Conservation (phyloP, 2,113 vertebrate species). For the Sander vitreus region DNA sequence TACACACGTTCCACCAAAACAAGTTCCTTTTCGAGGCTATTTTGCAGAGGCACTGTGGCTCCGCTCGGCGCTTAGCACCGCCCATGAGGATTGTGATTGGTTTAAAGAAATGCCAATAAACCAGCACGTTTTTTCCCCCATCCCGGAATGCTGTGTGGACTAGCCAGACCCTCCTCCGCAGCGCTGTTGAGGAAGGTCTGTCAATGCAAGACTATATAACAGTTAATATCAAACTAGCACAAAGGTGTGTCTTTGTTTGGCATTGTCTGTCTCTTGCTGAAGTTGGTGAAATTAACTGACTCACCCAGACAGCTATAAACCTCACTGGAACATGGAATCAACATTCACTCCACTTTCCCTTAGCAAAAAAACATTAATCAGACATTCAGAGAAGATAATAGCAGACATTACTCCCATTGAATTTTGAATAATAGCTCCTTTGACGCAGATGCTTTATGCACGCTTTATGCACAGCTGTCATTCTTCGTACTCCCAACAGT, state of each 20-base stretch:
- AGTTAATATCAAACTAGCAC: neutral
- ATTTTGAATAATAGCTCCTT: constrained; percentile 36
- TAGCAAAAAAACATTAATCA: constrained; percentile 28
- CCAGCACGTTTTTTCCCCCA: too few relatives aligned
- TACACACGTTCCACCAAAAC: too few relatives aligned
- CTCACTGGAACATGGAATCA: neutral
- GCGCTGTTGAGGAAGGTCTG: too few relatives aligned
- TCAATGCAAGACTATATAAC: too few relatives aligned
- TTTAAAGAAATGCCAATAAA: too few relatives aligned
- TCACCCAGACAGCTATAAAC: constrained; percentile 2
- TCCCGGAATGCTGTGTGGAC: too few relatives aligned
- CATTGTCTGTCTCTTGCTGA: neutral
- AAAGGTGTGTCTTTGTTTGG: constrained; percentile 26
- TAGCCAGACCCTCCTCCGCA: too few relatives aligned
- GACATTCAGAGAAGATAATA: constrained; percentile 48
- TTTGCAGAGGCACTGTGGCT: too few relatives aligned
- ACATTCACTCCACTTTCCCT: neutral
- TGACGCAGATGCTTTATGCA: constrained; percentile 2
- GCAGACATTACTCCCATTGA: constrained; percentile 15
- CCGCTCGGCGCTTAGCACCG: too few relatives aligned
- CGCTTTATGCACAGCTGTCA: constrained; percentile 24
- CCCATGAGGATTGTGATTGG: too few relatives aligned
- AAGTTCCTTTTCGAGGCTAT: too few relatives aligned
- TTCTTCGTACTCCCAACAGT: constrained; percentile 1
- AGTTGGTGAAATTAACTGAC: constrained; percentile 15